Percentiles rank a stretch among this genome's conserved stretches.
phyloP scores from a whole-genome alignment of 2,113 vertebrate species.

The Platanista minor region DNA sequence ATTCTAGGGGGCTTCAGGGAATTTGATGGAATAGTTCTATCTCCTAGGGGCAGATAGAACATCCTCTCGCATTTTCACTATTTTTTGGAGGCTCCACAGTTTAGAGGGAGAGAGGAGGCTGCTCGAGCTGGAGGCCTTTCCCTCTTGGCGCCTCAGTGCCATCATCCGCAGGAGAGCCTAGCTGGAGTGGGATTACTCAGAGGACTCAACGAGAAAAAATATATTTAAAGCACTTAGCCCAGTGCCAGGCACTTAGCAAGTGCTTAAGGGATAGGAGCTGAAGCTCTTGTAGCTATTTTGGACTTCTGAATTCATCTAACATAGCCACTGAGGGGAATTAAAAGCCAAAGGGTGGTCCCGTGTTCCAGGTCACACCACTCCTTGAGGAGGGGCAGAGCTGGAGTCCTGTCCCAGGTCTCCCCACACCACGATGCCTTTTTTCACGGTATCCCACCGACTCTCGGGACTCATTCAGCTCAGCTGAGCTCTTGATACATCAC shows the following conservation, averaged over 20 bases:
- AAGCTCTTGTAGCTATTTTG: neutral
- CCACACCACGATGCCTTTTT: neutral
- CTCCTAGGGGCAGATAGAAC: neutral
- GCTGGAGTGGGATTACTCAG: neutral
- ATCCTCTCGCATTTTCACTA: neutral
- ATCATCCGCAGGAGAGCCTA: neutral
- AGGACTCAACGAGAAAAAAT: neutral
- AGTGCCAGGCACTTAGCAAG: slow-evolving; percentile 1
- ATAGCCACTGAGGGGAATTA: neutral
- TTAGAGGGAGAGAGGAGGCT: neutral
- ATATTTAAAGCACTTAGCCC: neutral
- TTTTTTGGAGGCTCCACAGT: neutral
- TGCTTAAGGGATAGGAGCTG: neutral
- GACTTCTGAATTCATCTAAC: neutral
- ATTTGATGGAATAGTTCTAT: neutral
- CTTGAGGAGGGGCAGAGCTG: neutral
- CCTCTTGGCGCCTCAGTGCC: neutral
- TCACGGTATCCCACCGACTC: accelerated
- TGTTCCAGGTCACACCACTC: neutral
- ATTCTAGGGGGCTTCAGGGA: neutral
- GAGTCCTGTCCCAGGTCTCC: neutral
- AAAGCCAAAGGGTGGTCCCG: neutral
- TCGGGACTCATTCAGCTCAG: neutral
- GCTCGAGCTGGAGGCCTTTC: neutral
- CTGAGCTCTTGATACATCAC: neutral